Conservation (phyloP, 1,140 invertebrate genomes). For the Anastrepha ludens region DNA sequence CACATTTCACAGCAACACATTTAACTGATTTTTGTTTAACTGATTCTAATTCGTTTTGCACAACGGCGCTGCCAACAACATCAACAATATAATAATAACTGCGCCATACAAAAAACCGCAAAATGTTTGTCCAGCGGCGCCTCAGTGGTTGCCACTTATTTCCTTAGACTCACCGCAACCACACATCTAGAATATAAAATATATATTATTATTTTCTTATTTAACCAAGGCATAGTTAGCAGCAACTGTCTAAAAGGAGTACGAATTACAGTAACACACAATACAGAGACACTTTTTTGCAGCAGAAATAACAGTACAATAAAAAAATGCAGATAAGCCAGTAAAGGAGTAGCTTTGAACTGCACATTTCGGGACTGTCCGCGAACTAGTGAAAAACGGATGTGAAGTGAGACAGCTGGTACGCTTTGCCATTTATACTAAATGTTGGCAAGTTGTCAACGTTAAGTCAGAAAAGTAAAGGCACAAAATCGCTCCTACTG, state of each 20-base stretch:
- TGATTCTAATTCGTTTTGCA: conserved; percentile 32
- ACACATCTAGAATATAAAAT: not conserved
- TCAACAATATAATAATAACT: not conserved
- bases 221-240: conserved; percentile 12
- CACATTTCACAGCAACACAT: not conserved
- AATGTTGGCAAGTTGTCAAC: too few relatives aligned
- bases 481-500: too few relatives aligned
- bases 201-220: conserved; percentile 21
- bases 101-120: not conserved
- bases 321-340: too few relatives aligned
- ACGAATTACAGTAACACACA: not conserved
- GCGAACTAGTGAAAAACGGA: too few relatives aligned
- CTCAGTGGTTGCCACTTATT: conserved; percentile 38
- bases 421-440: too few relatives aligned
- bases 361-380: too few relatives aligned
- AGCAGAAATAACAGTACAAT: not conserved
- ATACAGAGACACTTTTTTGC: not conserved
- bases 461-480: too few relatives aligned
- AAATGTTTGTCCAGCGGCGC: conserved; percentile 13
- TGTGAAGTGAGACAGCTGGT: too few relatives aligned
- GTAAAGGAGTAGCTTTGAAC: too few relatives aligned
- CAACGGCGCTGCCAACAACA: not conserved
- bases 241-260: conserved; percentile 6
- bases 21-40: not conserved
- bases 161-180: not conserved